These are phyloP conservation scores for Blastobasis lacticolella DNA, from an alignment of 2,888 invertebrate genomes.

Conservation along the genomic window DNA sequence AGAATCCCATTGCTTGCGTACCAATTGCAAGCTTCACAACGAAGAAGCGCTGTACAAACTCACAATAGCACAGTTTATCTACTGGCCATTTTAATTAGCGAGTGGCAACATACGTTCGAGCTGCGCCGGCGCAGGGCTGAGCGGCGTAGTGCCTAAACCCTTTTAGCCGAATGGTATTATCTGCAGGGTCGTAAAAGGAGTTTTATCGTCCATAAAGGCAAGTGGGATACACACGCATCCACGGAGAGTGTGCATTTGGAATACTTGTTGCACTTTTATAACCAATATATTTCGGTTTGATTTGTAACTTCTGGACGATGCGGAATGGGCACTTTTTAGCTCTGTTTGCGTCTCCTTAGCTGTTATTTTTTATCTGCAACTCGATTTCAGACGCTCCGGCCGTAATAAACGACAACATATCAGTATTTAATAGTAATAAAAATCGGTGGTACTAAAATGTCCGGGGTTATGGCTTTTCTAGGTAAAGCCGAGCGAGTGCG, in stretches of 20 bases:
- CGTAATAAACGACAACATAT: too few relatives aligned
- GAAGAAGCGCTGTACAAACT: too few relatives aligned
- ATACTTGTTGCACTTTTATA: slow-evolving; percentile 73
- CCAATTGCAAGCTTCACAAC: too few relatives aligned
- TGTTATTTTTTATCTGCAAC: too few relatives aligned
- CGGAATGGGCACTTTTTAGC: slow-evolving; percentile 39
- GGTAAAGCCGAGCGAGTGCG: too few relatives aligned
- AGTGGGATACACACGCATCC: slow-evolving; percentile 62
- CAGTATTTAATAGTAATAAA: too few relatives aligned
- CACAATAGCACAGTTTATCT: neutral
- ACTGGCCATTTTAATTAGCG: slow-evolving; percentile 61
- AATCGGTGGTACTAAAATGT: too few relatives aligned
- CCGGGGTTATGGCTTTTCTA: too few relatives aligned
- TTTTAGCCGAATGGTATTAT: slow-evolving; percentile 71
- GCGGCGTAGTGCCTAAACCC: slow-evolving; percentile 46
- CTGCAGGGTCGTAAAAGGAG: slow-evolving; percentile 57
- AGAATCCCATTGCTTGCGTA: too few relatives aligned
- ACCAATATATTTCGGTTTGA: slow-evolving; percentile 71
- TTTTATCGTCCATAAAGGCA: slow-evolving; percentile 67
- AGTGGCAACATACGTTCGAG: slow-evolving; percentile 30
- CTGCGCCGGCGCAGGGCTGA: slow-evolving; percentile 1
- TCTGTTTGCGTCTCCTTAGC: slow-evolving; percentile 20
- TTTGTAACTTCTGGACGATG: slow-evolving; percentile 62
- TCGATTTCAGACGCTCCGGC: too few relatives aligned
- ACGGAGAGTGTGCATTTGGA: slow-evolving; percentile 50